Evolutionary conservation across 2,888 invertebrate genomes (phyloP), one percentile per base, ranked within the genome.

Genomic region (Apodemia mormo): DNA sequence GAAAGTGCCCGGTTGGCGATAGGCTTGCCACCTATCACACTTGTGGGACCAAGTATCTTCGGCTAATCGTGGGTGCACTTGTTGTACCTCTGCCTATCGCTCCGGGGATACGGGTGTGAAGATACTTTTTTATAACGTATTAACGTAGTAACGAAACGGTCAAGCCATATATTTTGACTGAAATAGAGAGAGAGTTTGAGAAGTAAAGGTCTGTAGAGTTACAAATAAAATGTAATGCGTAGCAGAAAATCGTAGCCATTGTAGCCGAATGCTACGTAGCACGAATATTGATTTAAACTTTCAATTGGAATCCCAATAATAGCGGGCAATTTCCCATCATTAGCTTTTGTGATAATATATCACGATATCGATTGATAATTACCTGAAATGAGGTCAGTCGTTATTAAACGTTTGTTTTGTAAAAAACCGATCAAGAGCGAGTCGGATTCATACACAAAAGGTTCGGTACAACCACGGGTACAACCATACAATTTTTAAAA

Each of bases 281-380:
- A 14, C 1, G 1, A 30, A 2, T 61, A 61, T 61, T 61, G 61
- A 61, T 61, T 33, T 33, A 33, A 33, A 12, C 10, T 6, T 33
- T 12, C 29, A 33, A 58, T 12, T 30, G 33, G 61, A 61, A 61
- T 30, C 33, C 37, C 61, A 2, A 33, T 61, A 61, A 61, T 61
- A 33, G 61, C 10, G 58, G 61, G 61, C 14, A 61, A 61, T 61
- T 61, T 61, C 9, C 61, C 6, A 33, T 61, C 61, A 61, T 61
- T 61, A 61, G 33, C 7, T 1, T 61, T 6, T 58, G 58, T 12
- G 58, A 58, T 58, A 37, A 9, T 61, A 61, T 2, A 61, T 61
- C 14, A 9, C 14, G 61, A 30, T 61, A 61, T 61, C 61, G 61
- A 61, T 61, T 61, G 14, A 61, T 33, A 33, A 33, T 12, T 61